A percentile compares a stretch with the other conserved stretches of the same genome.
Conservation (phyloP, 2,888 invertebrate species). For the Buathra laborator region DNA sequence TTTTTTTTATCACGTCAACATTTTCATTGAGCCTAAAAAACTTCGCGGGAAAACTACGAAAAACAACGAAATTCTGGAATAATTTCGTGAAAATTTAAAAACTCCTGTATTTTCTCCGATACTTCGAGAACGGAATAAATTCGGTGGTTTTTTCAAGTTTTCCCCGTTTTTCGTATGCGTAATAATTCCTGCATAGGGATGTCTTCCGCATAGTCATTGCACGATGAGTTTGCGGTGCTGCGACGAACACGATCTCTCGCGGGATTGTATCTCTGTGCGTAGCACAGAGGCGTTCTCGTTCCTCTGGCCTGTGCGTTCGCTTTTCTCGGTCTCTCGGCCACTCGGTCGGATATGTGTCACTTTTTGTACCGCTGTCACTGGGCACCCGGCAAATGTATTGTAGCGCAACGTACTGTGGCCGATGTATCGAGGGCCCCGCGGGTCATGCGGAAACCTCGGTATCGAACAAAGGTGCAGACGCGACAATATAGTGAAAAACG, state of each 20-base stretch:
- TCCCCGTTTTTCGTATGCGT: too few species aligned
- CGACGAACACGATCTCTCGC: not conserved
- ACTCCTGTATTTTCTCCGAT: too few species aligned
- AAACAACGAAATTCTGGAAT: too few species aligned
- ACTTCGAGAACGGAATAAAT: too few species aligned
- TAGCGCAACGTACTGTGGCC: constrained; percentile 17
- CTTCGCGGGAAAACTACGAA: too few species aligned
- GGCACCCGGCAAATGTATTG: constrained; percentile 43
- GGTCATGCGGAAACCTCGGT: not conserved
- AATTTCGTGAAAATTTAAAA: too few species aligned
- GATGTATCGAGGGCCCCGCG: constrained; percentile 3
- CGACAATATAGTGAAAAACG: not conserved
- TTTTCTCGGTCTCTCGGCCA: constrained; percentile 63
- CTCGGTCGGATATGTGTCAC: constrained; percentile 72
- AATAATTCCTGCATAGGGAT: not conserved
- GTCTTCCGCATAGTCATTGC: not conserved
- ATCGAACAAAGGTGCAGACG: not conserved
- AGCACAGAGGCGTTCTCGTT: constrained; percentile 37
- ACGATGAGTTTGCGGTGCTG: not conserved
- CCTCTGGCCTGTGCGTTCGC: constrained; percentile 33
- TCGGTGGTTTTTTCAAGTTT: too few species aligned
- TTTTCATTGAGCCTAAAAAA: too few species aligned
- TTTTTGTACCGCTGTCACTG: constrained; percentile 66
- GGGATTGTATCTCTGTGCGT: not conserved
- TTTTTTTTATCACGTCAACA: too few species aligned